These are phyloP conservation scores for Eugnorisma glareosa DNA, from an alignment of 2,888 invertebrate genomes.

Conservation along the genomic window DNA sequence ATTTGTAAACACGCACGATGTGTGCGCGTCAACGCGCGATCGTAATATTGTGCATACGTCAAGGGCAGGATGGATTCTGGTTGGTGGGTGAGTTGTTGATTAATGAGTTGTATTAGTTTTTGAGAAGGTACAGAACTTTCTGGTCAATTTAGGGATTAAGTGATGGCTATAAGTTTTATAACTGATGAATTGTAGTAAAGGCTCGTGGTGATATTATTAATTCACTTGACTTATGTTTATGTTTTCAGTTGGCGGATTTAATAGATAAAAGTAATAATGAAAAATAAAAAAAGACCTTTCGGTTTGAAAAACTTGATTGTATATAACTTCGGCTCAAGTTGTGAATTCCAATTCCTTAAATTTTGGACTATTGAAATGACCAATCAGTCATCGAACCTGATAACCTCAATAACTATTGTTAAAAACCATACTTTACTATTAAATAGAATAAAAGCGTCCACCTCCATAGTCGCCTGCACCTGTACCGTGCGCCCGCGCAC, in stretches of 20 bases:
- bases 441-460: background rate
- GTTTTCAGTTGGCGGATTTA: background rate
- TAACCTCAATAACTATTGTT: background rate
- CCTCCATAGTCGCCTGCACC: constrained; percentile 57
- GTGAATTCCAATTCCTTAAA: background rate
- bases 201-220: background rate
- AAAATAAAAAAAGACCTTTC: background rate
- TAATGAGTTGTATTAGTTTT: constrained; percentile 27
- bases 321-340: background rate
- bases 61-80: constrained; percentile 52
- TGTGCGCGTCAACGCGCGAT: constrained; percentile 82
- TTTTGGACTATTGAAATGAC: background rate
- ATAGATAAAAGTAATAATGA: background rate
- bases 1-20: constrained; percentile 88
- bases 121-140: background rate
- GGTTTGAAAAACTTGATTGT: background rate
- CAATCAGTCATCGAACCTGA: background rate
- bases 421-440: background rate
- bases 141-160: background rate
- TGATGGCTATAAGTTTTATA: background rate
- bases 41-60: constrained; percentile 78
- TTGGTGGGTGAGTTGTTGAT: constrained; percentile 1
- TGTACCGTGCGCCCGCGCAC: constrained; percentile 74
- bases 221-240: background rate
- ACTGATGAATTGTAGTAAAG: background rate